phyloP scores from a whole-genome alignment of 92 coral and sea anemone species.

The Zoanthus sansibaricus region DNA sequence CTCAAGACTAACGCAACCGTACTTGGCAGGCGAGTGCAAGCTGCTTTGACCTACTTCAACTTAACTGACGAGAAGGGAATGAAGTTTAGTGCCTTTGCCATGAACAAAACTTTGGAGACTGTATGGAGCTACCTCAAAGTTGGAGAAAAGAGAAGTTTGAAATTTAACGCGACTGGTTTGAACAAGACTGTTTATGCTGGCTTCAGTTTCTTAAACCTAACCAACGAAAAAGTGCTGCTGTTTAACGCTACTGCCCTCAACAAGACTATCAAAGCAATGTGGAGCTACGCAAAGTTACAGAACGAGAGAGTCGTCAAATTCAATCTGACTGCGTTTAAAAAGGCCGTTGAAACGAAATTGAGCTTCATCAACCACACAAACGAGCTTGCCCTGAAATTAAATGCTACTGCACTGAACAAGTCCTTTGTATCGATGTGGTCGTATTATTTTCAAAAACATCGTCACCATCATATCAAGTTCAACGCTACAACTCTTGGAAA shows the following conservation, averaged over 20 bases:
- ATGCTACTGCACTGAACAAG: constrained; percentile 78
- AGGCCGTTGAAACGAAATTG: constrained; percentile 60
- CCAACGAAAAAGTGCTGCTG: constrained; percentile 66
- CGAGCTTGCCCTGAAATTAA: constrained; percentile 75
- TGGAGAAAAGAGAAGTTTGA: constrained; percentile 75
- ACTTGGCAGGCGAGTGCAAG: constrained; percentile 78
- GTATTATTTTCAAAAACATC: constrained; percentile 54
- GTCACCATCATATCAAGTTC: constrained; percentile 69
- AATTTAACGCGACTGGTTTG: constrained; percentile 72
- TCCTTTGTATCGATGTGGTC: constrained; percentile 83
- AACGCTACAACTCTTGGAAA: constrained; percentile 72
- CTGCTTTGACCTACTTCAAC: constrained; percentile 72
- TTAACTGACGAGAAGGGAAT: constrained; percentile 73
- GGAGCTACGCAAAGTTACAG: constrained; percentile 67
- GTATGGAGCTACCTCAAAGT: constrained; percentile 59
- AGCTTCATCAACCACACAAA: constrained; percentile 64
- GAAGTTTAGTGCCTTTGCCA: constrained; percentile 68
- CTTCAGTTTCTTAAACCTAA: constrained; percentile 73
- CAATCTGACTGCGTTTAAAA: constrained; percentile 66
- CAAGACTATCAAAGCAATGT: constrained; percentile 58
- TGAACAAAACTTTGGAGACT: constrained; percentile 74
- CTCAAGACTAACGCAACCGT: constrained; percentile 84
- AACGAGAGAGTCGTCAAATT: constrained; percentile 74
- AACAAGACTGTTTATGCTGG: constrained; percentile 68
- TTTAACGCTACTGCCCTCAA: constrained; percentile 75